phyloP scores from a whole-genome alignment of 2,888 invertebrate species.

The Acleris cristana region DNA sequence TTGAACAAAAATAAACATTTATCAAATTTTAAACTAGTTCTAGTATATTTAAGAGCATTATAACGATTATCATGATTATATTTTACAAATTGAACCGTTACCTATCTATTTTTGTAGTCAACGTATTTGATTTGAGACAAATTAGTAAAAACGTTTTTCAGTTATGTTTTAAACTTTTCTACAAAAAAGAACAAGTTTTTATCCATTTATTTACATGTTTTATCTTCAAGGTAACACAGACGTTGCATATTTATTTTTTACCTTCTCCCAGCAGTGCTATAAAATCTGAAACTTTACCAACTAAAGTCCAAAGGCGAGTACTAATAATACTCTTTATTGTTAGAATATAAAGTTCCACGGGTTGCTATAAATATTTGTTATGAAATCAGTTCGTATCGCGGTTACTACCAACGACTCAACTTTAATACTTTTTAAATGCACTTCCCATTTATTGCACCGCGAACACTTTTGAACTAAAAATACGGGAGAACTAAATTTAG shows the following conservation, averaged over 20 bases:
- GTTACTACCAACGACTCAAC: conserved; percentile 13
- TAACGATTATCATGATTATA: too few relatives aligned
- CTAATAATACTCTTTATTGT: conserved; percentile 13
- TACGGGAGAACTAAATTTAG: not conserved
- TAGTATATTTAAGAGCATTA: too few relatives aligned
- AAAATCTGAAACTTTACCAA: conserved; percentile 22
- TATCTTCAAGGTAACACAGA: not conserved
- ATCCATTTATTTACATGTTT: too few relatives aligned
- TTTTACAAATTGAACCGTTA: too few relatives aligned
- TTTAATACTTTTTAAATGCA: conserved; percentile 25
- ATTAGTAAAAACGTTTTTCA: too few relatives aligned
- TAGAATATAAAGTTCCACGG: conserved; percentile 10
- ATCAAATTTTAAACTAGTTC: too few relatives aligned
- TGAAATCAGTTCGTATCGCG: conserved; percentile 25
- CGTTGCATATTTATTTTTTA: not conserved
- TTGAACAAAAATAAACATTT: too few relatives aligned
- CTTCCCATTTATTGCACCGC: conserved; percentile 10
- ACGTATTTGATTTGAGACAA: too few relatives aligned
- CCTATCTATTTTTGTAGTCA: too few relatives aligned
- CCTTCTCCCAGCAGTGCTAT: conserved; percentile 6
- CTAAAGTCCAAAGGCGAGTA: conserved; percentile 9
- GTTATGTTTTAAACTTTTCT: too few relatives aligned
- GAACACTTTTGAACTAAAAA: conserved; percentile 2
- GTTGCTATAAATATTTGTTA: conserved; percentile 22
- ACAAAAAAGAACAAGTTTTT: too few relatives aligned